phyloP scores from a whole-genome alignment of 2,888 invertebrate species.

The Drosophila anomalata region DNA sequence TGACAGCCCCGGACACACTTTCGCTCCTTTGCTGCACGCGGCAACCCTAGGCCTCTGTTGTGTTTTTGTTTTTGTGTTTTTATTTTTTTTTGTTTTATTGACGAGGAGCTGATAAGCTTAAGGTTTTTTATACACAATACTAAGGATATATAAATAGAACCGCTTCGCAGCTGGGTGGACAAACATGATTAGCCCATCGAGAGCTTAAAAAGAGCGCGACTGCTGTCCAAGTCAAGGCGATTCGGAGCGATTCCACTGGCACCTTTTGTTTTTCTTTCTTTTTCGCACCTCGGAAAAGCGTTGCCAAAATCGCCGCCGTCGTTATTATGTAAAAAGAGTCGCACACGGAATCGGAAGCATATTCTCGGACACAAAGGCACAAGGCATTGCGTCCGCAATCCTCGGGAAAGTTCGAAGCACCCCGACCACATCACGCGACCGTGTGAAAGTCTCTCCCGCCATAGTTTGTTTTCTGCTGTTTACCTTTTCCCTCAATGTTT shows the following conservation, averaged over 20 bases:
- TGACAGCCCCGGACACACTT: background rate
- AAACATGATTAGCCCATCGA: constrained; percentile 40
- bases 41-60: constrained; percentile 17
- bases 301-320: constrained; percentile 23
- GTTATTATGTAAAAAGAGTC: constrained; percentile 38
- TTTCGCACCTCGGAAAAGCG: constrained; percentile 10
- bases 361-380: constrained; percentile 33
- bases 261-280: constrained; percentile 7
- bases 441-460: constrained; percentile 28
- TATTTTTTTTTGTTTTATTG: constrained; percentile 33
- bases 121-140: constrained; percentile 11
- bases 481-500: background rate
- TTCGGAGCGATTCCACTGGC: constrained; percentile 1
- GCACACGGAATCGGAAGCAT: constrained; percentile 29
- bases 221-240: constrained; percentile 9
- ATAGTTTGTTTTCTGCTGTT: constrained; percentile 27
- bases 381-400: constrained; percentile 9
- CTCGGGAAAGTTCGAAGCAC: constrained; percentile 17
- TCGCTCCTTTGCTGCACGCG: background rate
- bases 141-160: constrained; percentile 39
- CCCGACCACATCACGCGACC: constrained; percentile 23
- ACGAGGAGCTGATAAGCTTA: constrained; percentile 27
- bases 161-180: constrained; percentile 28
- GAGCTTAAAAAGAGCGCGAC: constrained; percentile 39
- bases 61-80: constrained; percentile 34